A percentile compares a stretch with the other conserved stretches of the same genome.
Conservation (phyloP, 2,113 vertebrate species). For the cat (Felis catus) region F.catus_Fca126_mat1.0 CM031420.1:90679001-90679500, state of each 20-base stretch:
- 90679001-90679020: background rate
- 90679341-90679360: background rate
- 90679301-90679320: background rate
- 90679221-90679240: background rate
- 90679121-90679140: background rate
- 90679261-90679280: background rate
- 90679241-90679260: background rate
- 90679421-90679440: background rate
- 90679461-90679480: slow-evolving; percentile 11
- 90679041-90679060: background rate
- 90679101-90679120: background rate
- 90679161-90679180: background rate
- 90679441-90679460: background rate
- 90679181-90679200: background rate
- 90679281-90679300: background rate
- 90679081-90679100: background rate
- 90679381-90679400: background rate
- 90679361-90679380: background rate
- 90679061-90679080: background rate
- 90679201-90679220: background rate
- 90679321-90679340: background rate
- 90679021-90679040: background rate
- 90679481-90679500: background rate
- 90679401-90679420: background rate
- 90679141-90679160: background rate